A percentile compares a stretch with the other conserved stretches of the same genome.
These are phyloP conservation scores for Rousettus leschenaultii DNA, from an alignment of 2,113 vertebrate genomes.

Conservation along the genomic window DNA sequence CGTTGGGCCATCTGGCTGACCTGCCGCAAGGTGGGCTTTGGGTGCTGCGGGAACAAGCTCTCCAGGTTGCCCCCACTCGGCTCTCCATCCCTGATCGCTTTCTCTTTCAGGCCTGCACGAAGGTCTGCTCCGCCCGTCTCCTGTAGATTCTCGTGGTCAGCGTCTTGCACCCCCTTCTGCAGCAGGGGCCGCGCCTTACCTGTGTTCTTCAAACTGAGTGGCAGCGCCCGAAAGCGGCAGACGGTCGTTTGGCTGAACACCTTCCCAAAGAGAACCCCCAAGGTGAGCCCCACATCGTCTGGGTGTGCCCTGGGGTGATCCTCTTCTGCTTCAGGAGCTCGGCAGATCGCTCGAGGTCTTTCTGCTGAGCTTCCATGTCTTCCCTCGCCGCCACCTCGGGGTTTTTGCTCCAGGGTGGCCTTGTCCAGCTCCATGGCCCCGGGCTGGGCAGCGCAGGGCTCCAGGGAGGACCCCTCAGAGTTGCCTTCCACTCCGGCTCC, in stretches of 20 bases:
- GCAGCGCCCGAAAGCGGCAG: constrained; percentile 85
- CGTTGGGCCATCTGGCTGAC: constrained; percentile 73
- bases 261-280: constrained; percentile 89
- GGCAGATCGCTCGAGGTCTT: constrained; percentile 84
- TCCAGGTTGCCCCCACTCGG: constrained; percentile 69
- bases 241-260: constrained; percentile 88
- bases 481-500: neutral
- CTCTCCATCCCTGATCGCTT: constrained; percentile 77
- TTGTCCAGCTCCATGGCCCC: neutral
- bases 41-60: constrained; percentile 72
- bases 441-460: neutral
- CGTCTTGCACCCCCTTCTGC: constrained; percentile 84
- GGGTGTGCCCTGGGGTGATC: constrained; percentile 89
- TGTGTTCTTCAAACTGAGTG: constrained; percentile 88
- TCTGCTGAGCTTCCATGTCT: constrained; percentile 83
- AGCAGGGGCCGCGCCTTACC: constrained; percentile 85
- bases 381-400: neutral
- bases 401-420: neutral
- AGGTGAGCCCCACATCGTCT: constrained; percentile 89
- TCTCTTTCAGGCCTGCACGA: constrained; percentile 72
- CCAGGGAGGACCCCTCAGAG: neutral
- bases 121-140: constrained; percentile 78
- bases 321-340: constrained; percentile 91
- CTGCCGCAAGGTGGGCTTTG: constrained; percentile 76
- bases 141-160: constrained; percentile 82